Base-by-base conservation (phyloP, 2,888 invertebrate genomes). In the Apamea anceps region DNA sequence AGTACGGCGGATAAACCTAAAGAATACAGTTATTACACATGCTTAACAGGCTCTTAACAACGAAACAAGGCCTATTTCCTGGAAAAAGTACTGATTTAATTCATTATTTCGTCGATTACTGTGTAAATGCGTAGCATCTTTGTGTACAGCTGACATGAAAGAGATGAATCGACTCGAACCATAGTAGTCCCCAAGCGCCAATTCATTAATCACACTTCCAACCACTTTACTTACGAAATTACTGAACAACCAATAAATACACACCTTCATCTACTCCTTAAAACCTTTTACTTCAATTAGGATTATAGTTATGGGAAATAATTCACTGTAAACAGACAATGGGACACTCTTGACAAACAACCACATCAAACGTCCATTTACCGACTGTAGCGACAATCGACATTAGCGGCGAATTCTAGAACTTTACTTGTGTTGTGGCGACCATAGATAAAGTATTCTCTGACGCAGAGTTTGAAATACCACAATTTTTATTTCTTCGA, bases 201-300 rank as follows among this genome's bases (percentile, higher is more conserved):
- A 95, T 93, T 93, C 92, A 91, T 87, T 90, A 90, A 85, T 85
- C 85, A 84, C 84, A 89, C 85, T 91, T 87, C 62, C 67, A 84
- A 82, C 76, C 28, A 81, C 66, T 82, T 82, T 77, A 84, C 75
- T 87, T 72, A 84, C 80, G 51, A 93, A 92, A 91, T 91, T 90
- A 92, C 72, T 78, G 86, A 86, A 71, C 45, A 87, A 88, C 86
- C 88, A 85, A 85, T 80, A 85, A 83, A 86, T 88, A 92, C 90
- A 91, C 95, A 97, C 97, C 97, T 97, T 97, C 97, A 97, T 97
- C 97, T 97, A 97, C 97, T 97, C 97, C 97, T 97, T 93, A 94
- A 94, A 95, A 95, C 94, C 93, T 94, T 95, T 92, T 92, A 95
- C 96, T 95, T 94, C 93, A 94, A 96, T 93, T 93, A 94, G 94